Evolutionary conservation across 2,797 vertebrate genomes (phyloP).

Genomic region (Platyrinchus mystaceus): DNA sequence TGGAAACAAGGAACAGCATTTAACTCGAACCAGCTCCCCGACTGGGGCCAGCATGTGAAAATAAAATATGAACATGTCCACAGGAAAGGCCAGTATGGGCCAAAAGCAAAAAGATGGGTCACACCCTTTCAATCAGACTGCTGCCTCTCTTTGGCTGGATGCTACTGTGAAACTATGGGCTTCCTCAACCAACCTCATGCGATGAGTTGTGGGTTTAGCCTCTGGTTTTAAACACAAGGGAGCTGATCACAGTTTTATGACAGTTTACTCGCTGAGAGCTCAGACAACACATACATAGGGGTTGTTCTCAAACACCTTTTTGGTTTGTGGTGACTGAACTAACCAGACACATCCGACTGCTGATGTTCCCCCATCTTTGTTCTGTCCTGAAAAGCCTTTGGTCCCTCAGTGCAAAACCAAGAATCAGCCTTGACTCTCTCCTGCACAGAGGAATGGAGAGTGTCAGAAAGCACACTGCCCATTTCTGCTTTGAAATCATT

Average conservation of each 20-base stretch:
- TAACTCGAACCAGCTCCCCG: background rate
- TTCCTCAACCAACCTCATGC: background rate
- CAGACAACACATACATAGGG: background rate
- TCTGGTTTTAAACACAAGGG: background rate
- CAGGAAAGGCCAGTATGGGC: background rate
- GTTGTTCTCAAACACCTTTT: background rate
- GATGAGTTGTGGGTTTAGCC: background rate
- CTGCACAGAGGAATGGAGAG: background rate
- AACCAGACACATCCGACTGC: background rate
- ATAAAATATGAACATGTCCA: background rate
- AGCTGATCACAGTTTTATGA: background rate
- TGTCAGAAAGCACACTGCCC: background rate
- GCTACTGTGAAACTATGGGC: background rate
- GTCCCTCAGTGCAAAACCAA: background rate
- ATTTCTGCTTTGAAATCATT: background rate
- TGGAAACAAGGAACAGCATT: background rate
- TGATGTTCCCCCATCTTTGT: background rate
- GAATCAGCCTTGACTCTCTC: background rate
- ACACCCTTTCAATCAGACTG: background rate
- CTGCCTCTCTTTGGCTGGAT: background rate
- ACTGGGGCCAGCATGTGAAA: background rate
- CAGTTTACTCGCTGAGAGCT: background rate
- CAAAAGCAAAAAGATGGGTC: background rate
- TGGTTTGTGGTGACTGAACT: background rate
- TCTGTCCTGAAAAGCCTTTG: background rate